Percentiles rank a stretch among this genome's conserved stretches.
Evolutionary conservation across 2,113 vertebrate species (phyloP).

Genomic region (Cyphomyrus plagiostoma): DNA sequence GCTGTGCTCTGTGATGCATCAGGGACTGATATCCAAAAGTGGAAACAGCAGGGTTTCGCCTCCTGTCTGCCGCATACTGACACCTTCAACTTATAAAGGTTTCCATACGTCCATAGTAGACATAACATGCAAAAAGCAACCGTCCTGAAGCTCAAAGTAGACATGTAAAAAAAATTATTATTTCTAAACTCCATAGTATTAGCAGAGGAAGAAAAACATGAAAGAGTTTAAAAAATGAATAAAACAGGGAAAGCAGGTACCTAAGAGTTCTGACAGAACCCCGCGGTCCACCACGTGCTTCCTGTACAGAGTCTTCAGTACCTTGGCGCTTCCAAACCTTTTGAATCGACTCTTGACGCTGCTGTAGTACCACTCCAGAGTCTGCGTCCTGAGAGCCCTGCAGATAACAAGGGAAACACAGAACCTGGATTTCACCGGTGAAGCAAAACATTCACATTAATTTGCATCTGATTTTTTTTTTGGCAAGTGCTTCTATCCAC

Average conservation of each 20-base stretch:
- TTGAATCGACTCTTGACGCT: slow-evolving; percentile 96
- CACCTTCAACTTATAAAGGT: neutral
- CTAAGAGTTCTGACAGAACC: slow-evolving; percentile 66
- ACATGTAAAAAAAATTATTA: neutral
- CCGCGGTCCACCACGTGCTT: slow-evolving; percentile 83
- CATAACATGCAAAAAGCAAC: neutral
- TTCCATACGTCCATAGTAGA: neutral
- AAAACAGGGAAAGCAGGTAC: slow-evolving; percentile 48
- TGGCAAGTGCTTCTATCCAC: neutral
- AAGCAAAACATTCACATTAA: neutral
- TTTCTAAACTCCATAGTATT: neutral
- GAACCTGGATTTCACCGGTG: slow-evolving; percentile 5
- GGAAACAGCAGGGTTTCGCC: neutral
- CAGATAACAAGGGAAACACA: slow-evolving; percentile 31
- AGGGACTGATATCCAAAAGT: neutral
- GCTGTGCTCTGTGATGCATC: neutral
- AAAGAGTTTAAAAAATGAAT: neutral
- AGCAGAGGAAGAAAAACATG: neutral
- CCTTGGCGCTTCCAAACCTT: slow-evolving; percentile 94
- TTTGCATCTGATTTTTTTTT: neutral
- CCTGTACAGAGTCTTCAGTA: slow-evolving; percentile 86
- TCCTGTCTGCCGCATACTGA: neutral
- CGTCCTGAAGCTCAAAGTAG: neutral
- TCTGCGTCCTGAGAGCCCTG: slow-evolving; percentile 82
- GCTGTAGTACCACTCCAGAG: slow-evolving; percentile 95